Base-by-base conservation (phyloP, 23 tunicate genomes). In the Diplosoma virens region DNA sequence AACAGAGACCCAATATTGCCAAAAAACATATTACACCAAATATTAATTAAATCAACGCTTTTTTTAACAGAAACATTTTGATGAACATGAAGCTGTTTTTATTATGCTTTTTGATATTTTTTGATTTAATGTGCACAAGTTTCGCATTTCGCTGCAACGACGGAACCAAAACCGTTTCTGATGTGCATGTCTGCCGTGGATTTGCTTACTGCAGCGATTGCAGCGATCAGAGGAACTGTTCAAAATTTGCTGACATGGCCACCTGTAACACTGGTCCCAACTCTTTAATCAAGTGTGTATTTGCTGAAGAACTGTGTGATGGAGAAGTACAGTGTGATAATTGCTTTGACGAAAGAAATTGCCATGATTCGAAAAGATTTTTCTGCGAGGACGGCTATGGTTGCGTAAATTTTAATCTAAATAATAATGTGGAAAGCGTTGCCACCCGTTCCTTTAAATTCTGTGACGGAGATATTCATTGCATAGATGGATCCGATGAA, bases 401-500 rank as follows among this genome's bases (percentile, higher is more conserved):
- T 1, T 78, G 83, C 37, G 63, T 60, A 20, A 35, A 47, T 29
- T 36, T 47, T 47, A 29, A n/a, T 55, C 1, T 54, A 32, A 23
- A 21, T 1, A 32, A 53, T n/a, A 17, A 28, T 3, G 1, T 14
- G 1, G 79, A 26, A 27, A 17, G 23, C 22, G 65, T 52, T n/a
- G 23, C 21, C 11, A 23, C 17, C 1, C n/a, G n/a, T n/a, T n/a
- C n/a, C n/a, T 56, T 33, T 7, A 25, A 22, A 1, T 64, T 78
- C 14, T 78, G 83, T 46, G 83, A 78, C 28, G 73, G 74, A 23
- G 2, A 47, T 26, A 28, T 27, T 9, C 73, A 65, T 17, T 78
- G 83, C 31, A 25, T 4, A 3, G 83, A 78, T 25, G 58, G 63
- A 23, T 64, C 83, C 27, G 83, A 78, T 33, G 83, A 78, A 65